Base-by-base conservation (phyloP, 2,888 invertebrate genomes). In the Parnassius apollo region DNA sequence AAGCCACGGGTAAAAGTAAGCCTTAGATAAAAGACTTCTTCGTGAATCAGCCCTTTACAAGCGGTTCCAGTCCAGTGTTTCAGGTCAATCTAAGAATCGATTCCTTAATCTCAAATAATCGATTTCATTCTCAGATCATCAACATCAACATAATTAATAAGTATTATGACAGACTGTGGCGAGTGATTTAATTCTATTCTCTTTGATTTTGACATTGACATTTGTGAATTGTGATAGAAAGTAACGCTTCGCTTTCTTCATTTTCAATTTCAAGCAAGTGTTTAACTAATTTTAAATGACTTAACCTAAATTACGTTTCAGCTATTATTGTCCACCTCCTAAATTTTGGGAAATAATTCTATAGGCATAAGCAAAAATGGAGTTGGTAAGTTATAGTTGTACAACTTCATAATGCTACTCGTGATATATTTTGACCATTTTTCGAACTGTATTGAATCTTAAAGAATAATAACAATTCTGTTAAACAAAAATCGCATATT, bases 241-340 rank as follows among this genome's bases (percentile, higher is more conserved):
- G 18, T 45, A 55, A 59, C 62, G 62, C 62, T 35, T 45, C 44
- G n/a, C 51, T 51, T 25, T 25, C 25, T 25, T 25, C 25, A 25
- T n/a, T 51, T 42, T 13, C 52, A 46, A 59, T 52, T 54, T 53
- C 42, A 42, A 56, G 56, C n/a, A 9, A 48, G 12, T 46, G 7
- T n/a, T n/a, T n/a, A 10, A 13, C 13, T 48, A 18, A 11, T 9
- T 54, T 54, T 42, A 9, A 54, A 11, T 48, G 46, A 53, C 55
- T 59, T 56, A 63, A 55, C 55, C 58, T 61, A 61, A 60, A 52
- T 63, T 60, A 50, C 58, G 59, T 60, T 57, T 60, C 60, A 62
- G 62, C 60, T 46, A 48, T 56, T 42, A 48, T 42, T 55, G 55
- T 42, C 45, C 46, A n/a, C 58, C 22, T 46, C 44, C 44, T 48